Percentiles rank a stretch among this genome's conserved stretches.
Evolutionary conservation across 1,140 invertebrate species (phyloP).

Genomic region (Diabrotica undecimpunctata): DNA sequence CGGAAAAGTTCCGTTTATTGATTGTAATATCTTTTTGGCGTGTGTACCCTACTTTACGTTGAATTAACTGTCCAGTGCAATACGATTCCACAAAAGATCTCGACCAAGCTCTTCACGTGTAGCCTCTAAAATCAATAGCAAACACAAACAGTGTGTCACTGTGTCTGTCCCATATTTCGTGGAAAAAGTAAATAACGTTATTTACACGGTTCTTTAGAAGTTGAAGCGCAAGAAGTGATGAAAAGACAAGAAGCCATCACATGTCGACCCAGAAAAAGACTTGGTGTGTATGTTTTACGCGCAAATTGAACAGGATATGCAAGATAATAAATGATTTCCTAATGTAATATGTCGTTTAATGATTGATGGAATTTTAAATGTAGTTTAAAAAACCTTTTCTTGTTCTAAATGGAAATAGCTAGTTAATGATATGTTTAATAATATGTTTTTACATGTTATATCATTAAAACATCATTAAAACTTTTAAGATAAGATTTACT

Average conservation of each 20-base stretch:
- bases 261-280: not conserved
- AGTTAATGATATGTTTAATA: too few species aligned
- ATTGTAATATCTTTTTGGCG: too few species aligned
- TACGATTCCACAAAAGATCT: not conserved
- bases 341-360: too few species aligned
- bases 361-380: too few species aligned
- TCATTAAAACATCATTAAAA: too few species aligned
- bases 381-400: too few species aligned
- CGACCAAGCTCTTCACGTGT: not conserved
- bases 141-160: not conserved
- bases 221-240: not conserved
- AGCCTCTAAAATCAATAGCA: not conserved
- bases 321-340: not conserved
- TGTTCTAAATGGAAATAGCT: too few species aligned
- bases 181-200: conserved; percentile 1
- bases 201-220: not conserved
- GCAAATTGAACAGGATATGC: not conserved
- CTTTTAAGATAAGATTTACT: too few species aligned
- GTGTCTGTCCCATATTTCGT: not conserved
- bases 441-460: too few species aligned
- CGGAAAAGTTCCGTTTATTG: too few species aligned
- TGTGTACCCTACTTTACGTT: too few species aligned
- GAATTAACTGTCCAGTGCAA: too few species aligned
- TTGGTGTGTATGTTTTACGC: not conserved
- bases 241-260: not conserved